Conservation (phyloP, 2,113 vertebrate genomes). For the Butorides virescens region DNA sequence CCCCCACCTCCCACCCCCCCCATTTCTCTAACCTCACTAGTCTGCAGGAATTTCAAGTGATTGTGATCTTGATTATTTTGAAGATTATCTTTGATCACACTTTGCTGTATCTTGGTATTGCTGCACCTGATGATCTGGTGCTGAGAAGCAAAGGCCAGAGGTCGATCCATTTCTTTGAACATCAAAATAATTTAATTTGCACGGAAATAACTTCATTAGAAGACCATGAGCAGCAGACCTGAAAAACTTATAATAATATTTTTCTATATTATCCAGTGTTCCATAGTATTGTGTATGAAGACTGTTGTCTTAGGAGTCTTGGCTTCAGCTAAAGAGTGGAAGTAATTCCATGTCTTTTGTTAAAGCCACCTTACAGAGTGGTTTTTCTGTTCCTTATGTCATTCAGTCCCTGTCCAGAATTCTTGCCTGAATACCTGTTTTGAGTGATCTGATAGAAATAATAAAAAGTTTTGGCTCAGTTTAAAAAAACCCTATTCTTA, state of each 20-base stretch:
- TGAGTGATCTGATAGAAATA: background rate
- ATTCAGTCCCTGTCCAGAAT: background rate
- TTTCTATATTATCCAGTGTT: background rate
- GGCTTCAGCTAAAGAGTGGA: background rate
- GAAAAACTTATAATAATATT: background rate
- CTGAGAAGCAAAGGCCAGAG: background rate
- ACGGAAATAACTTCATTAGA: background rate
- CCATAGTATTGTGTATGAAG: background rate
- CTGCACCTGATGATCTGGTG: background rate
- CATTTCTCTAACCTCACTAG: background rate
- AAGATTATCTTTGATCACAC: background rate
- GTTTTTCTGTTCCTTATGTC: background rate
- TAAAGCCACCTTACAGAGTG: background rate
- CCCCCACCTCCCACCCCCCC: background rate
- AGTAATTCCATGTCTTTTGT: background rate
- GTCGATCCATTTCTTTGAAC: background rate
- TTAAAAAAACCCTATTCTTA: background rate
- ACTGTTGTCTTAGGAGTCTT: background rate
- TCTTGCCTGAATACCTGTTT: background rate
- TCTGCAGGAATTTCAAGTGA: background rate
- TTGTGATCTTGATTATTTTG: background rate
- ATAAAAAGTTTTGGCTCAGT: background rate
- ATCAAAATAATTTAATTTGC: background rate
- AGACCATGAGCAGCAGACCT: background rate
- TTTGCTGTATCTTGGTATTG: background rate